Evolutionary conservation across 2,888 invertebrate genomes (phyloP), one percentile per base, ranked within the genome.

Genomic region (Epistrophella euchroma): DNA sequence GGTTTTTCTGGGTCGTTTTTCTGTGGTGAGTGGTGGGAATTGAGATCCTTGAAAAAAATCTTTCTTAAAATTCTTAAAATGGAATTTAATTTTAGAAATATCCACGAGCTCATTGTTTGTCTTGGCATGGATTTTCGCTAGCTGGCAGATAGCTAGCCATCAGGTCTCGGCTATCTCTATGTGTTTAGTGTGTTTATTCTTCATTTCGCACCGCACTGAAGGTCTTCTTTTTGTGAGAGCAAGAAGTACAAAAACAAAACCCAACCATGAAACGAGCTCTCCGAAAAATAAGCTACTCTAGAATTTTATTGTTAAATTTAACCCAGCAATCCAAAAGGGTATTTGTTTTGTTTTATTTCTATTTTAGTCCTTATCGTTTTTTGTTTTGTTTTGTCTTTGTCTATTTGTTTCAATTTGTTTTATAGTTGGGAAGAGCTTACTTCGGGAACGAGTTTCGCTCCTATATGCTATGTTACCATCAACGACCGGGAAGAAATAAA

Each of bases 61-160:
- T 40, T 40, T 58, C 47, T 72, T 60, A 70, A n/a, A n/a, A n/a
- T n/a, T n/a, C n/a, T n/a, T 68, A 68, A 81, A 81, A 81, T 77
- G 68, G 70, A 81, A 86, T 86, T 81, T 86, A 86, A 86, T 86
- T 86, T 86, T 73, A 86, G 85, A 77, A 81, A 81, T 60, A 77
- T 77, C 73, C 70, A 45, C 62, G 37, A 58, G 52, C 73, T 81
- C 74, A 86, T 81, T 86, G 85, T 86, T 86, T 86, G 77, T 86
- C 85, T 86, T 86, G 81, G 81, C 85, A 77, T 47, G 72, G 81
- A 66, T 62, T 62, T 62, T 28, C n/a, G 32, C 15, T 9, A 10
- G 10, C 47, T 2, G 28, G 7, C 11, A 22, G 56, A 58, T 58
- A 37, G 35, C 58, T 9, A 19, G 11, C 13, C 37, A 11, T 7